Conservation (phyloP, 2,888 invertebrate species). For the Stramonita haemastoma region DNA sequence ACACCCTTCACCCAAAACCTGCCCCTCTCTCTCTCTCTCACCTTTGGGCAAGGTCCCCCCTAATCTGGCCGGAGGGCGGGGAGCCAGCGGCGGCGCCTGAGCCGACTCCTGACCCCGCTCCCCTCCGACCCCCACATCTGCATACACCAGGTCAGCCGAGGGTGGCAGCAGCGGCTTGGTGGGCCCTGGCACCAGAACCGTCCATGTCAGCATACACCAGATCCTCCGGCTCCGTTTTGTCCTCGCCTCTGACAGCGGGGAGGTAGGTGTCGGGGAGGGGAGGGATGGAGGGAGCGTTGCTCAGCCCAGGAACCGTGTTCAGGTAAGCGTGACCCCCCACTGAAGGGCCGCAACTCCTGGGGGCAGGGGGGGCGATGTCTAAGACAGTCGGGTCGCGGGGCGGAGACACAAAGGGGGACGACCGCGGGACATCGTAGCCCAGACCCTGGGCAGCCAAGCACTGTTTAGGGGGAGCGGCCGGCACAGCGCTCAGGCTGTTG, state of each 20-base stretch:
- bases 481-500: slow-evolving; percentile 58
- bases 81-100: slow-evolving; percentile 41
- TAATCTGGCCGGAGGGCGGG: slow-evolving; percentile 42
- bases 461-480: slow-evolving; percentile 51
- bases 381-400: slow-evolving; percentile 37
- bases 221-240: not conserved
- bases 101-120: not conserved
- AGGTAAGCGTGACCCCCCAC: slow-evolving; percentile 60
- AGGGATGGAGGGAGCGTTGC: slow-evolving; percentile 14
- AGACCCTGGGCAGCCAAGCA: slow-evolving; percentile 27
- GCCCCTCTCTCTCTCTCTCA: slow-evolving; percentile 7
- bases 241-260: not conserved
- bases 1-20: not conserved
- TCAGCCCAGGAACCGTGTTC: slow-evolving; percentile 57
- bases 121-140: slow-evolving; percentile 1
- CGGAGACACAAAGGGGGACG: slow-evolving; percentile 44
- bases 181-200: not conserved
- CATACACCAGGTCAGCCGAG: slow-evolving; percentile 1
- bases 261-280: slow-evolving; percentile 23
- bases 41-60: slow-evolving; percentile 40
- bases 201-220: slow-evolving; percentile 29
- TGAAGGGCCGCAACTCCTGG: slow-evolving; percentile 46
- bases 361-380: slow-evolving; percentile 56
- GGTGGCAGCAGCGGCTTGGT: not conserved
- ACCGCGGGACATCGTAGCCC: slow-evolving; percentile 57